phyloP scores from a whole-genome alignment of 2,888 invertebrate species.

The Germaria angustata region DNA sequence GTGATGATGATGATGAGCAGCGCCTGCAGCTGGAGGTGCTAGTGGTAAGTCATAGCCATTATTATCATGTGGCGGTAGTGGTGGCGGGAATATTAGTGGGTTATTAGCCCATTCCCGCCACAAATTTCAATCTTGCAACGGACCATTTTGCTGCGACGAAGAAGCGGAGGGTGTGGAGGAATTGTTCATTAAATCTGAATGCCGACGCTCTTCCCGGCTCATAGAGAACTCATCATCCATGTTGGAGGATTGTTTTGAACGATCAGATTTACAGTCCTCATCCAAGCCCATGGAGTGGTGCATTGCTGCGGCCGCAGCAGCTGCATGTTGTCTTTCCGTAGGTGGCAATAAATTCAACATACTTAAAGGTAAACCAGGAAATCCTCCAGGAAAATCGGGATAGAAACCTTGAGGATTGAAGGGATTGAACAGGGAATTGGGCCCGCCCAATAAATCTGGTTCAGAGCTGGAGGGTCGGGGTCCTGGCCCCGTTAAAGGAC shows the following conservation, averaged over 20 bases:
- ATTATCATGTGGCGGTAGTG: constrained; percentile 60
- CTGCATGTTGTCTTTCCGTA: constrained; percentile 83
- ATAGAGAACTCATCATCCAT: constrained; percentile 82
- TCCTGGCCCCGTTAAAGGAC: constrained; percentile 71
- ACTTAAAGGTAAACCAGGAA: constrained; percentile 88
- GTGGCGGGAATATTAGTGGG: constrained; percentile 80
- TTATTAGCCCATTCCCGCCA: constrained; percentile 80
- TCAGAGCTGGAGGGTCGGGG: constrained; percentile 86
- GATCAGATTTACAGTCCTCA: constrained; percentile 85
- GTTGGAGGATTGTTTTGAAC: constrained; percentile 82
- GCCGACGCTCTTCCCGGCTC: constrained; percentile 70
- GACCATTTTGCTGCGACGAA: constrained; percentile 87
- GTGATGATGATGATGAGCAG: constrained; percentile 42
- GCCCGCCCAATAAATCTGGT: constrained; percentile 83
- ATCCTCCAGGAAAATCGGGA: constrained; percentile 89
- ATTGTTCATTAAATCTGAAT: constrained; percentile 49
- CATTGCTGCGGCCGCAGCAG: constrained; percentile 78
- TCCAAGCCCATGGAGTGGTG: constrained; percentile 83
- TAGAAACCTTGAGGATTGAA: constrained; percentile 88
- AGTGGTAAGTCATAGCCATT: constrained; percentile 53
- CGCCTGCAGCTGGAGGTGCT: background rate
- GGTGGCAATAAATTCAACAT: constrained; percentile 92
- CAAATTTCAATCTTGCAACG: constrained; percentile 84
- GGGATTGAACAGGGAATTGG: constrained; percentile 87
- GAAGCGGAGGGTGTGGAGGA: constrained; percentile 54